phyloP scores from a whole-genome alignment of 1,140 invertebrate species.

The Parasteatoda tepidariorum region DNA sequence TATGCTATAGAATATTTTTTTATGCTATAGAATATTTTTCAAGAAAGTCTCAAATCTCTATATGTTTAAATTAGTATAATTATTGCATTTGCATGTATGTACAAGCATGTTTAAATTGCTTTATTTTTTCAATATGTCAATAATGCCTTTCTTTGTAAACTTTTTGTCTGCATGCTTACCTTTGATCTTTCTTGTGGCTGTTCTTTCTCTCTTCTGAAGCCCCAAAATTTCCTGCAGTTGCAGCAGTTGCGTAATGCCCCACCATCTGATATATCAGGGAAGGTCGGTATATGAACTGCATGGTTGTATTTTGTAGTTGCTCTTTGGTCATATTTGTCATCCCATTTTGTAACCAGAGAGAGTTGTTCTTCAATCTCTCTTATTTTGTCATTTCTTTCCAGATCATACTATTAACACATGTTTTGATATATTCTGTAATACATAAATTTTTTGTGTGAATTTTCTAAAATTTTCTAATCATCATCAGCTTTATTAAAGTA shows the following conservation, averaged over 20 bases:
- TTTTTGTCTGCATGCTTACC: conserved; percentile 43
- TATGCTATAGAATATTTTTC: no score
- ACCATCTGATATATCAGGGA: conserved; percentile 49
- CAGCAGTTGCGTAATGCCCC: conserved; percentile 54
- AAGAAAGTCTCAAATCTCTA: no score
- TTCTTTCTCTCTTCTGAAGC: conserved; percentile 48
- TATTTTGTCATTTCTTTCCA: background rate
- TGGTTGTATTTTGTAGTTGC: background rate
- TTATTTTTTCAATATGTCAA: background rate
- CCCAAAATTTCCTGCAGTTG: conserved; percentile 53
- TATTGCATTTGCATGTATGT: no score
- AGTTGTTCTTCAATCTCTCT: no score
- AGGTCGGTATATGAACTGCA: conserved; percentile 51
- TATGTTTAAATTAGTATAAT: no score
- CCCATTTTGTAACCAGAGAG: no score
- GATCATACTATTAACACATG: background rate
- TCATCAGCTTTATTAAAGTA: no score
- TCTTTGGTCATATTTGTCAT: no score
- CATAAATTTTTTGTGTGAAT: no score
- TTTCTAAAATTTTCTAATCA: no score
- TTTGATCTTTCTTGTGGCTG: conserved; percentile 25
- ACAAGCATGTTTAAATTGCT: no score
- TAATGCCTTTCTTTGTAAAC: conserved; percentile 1
- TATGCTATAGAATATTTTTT: no score
- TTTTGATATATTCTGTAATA: background rate